Evolutionary conservation across 2,113 vertebrate species (phyloP), one percentile per base, ranked within the genome.

Genomic region (Dryoscopus gambensis): DNA sequence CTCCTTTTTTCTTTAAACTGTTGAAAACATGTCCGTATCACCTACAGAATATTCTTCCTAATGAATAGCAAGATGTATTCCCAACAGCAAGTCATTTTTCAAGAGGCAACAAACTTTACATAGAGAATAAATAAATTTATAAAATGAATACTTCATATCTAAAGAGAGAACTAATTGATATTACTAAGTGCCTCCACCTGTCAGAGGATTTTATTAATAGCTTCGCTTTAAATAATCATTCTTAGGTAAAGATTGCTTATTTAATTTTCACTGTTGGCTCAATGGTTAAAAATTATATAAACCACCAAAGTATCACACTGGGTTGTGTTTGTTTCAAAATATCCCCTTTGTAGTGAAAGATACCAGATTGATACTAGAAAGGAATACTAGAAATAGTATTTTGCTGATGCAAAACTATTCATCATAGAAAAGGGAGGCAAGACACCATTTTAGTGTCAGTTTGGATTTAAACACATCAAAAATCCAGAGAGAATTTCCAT

Each of bases 41-140:
- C 20, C 50, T 37, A 70, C 25, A 2, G 44, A 30, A 67, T 37
- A 81, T 55, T 56, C 79, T 88, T 79, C 88, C 47, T 76, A 79
- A 88, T 84, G 91, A 93, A 90, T 76, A 92, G 86, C 90, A 73
- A 71, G 74, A 89, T 50, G 67, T 55, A 94, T 85, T 73, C 77
- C 65, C 82, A 93, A 55, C 15, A 94, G 67, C 81, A 92, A 86
- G 33, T 27, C 55, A 91, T 96, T 95, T 95, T 71, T 95, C 94
- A 95, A 96, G 91, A 69, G 89, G 80, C 55, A 97, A 95, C 86
- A 98, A 97, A 98, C 96, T 94, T 97, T 97, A 97, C 95, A 97
- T 94, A 97, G 95, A 97, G 91, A 96, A 98, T 98, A 97, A 98
- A 97, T 97, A 96, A 97, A 97, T 97, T 97, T 98, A 97, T 96